Evolutionary conservation across 2,888 invertebrate species (phyloP).

Genomic region (Drosophila quinaria): DNA sequence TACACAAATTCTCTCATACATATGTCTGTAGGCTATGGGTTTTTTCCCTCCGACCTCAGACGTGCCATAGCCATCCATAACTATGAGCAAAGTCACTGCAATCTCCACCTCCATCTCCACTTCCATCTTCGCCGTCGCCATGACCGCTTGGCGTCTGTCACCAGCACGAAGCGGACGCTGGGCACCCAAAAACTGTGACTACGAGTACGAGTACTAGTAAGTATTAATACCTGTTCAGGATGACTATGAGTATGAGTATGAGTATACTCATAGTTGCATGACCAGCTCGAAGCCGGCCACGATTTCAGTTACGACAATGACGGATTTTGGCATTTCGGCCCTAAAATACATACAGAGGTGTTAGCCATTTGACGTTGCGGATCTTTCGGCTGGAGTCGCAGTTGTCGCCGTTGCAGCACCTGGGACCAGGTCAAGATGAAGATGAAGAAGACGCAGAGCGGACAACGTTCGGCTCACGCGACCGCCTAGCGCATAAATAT

Average conservation of each 20-base stretch:
- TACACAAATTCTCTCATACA: constrained; percentile 2
- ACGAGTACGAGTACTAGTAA: constrained; percentile 16
- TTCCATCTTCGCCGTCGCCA: constrained; percentile 45
- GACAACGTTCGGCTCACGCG: constrained; percentile 51
- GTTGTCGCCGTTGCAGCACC: constrained; percentile 48
- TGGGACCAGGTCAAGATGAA: constrained; percentile 58
- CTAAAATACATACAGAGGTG: constrained; percentile 69
- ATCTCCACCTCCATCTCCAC: constrained; percentile 21
- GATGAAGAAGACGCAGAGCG: constrained; percentile 46
- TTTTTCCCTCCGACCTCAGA: constrained; percentile 27
- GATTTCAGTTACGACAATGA: constrained; percentile 67
- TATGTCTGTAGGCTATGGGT: constrained; percentile 20
- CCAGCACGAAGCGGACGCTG: constrained; percentile 73
- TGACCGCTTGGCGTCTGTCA: constrained; percentile 73
- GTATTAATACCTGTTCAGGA: constrained; percentile 73
- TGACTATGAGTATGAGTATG: constrained; percentile 48
- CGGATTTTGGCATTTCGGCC: constrained; percentile 75
- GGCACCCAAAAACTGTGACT: constrained; percentile 66
- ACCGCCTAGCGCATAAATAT: constrained; percentile 42
- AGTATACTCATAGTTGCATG: constrained; percentile 58
- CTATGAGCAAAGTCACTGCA: constrained; percentile 36
- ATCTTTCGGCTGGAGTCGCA: constrained; percentile 48
- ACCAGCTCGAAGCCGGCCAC: constrained; percentile 65
- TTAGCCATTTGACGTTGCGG: constrained; percentile 64
- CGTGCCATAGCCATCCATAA: constrained; percentile 27